These are phyloP conservation scores for Clivina fossor DNA, from an alignment of 2,888 invertebrate genomes.

Conservation along the genomic window DNA sequence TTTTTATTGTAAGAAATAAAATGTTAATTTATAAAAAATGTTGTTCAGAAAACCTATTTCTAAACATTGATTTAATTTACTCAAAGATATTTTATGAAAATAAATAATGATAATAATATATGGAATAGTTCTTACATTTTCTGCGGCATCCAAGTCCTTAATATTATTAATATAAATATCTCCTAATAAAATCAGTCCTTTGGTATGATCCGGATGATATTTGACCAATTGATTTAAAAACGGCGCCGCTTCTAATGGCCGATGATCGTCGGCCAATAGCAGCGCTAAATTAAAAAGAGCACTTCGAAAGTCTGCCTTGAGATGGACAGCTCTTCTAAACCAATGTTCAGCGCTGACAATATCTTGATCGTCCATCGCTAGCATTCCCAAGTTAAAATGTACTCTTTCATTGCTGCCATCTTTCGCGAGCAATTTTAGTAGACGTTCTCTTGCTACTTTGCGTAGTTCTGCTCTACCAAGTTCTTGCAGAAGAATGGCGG, in stretches of 20 bases:
- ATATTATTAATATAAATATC: slow-evolving; percentile 96
- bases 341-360: slow-evolving; percentile 86
- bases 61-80: neutral
- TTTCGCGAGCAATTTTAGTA: slow-evolving; percentile 78
- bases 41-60: too few species aligned
- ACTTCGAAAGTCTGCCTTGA: slow-evolving; percentile 87
- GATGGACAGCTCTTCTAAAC: slow-evolving; percentile 80
- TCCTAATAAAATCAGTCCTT: slow-evolving; percentile 89
- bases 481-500: slow-evolving; percentile 92
- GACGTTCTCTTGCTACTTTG: slow-evolving; percentile 76
- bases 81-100: neutral
- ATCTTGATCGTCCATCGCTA: slow-evolving; percentile 93
- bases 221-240: slow-evolving; percentile 88
- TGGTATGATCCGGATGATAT: slow-evolving; percentile 90
- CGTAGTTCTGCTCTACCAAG: slow-evolving; percentile 78
- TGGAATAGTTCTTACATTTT: slow-evolving; percentile 74
- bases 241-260: slow-evolving; percentile 89
- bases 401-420: slow-evolving; percentile 83
- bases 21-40: too few species aligned
- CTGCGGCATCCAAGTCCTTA: slow-evolving; percentile 91
- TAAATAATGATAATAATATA: neutral
- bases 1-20: too few species aligned
- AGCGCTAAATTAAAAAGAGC: slow-evolving; percentile 94
- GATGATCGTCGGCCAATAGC: slow-evolving; percentile 81
- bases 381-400: slow-evolving; percentile 94